Conservation (phyloP, 2,797 vertebrate genomes). For the Siniperca undulata region DNA sequence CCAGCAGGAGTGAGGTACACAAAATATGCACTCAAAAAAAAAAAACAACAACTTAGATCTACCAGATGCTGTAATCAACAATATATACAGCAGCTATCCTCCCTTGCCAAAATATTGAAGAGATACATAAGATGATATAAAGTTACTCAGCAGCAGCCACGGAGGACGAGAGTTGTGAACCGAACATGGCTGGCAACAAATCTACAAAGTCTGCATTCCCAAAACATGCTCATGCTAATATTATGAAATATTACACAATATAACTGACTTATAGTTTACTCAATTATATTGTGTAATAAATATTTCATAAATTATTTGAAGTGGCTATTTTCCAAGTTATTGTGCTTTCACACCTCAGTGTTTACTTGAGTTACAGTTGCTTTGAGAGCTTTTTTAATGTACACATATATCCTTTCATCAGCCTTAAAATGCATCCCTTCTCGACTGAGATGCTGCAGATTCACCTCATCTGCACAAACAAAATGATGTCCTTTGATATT, state of each 20-base stretch:
- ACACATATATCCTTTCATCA: neutral
- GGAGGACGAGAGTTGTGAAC: neutral
- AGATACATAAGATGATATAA: neutral
- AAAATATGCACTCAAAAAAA: neutral
- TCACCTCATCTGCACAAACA: neutral
- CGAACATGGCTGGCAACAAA: neutral
- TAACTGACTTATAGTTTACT: too few relatives aligned
- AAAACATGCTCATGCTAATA: neutral
- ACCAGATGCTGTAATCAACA: neutral
- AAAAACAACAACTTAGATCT: too few relatives aligned
- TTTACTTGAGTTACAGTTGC: conserved; percentile 10
- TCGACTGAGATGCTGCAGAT: neutral
- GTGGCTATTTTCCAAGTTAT: neutral
- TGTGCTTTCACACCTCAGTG: neutral
- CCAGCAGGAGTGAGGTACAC: neutral
- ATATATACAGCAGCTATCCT: neutral
- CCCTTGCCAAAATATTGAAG: neutral
- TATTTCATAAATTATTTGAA: neutral
- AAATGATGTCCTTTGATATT: neutral
- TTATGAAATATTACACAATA: too few relatives aligned
- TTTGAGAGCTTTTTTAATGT: neutral
- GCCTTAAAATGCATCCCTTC: conserved; percentile 1
- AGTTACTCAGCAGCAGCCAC: neutral
- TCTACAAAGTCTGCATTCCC: neutral
- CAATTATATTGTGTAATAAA: too few relatives aligned